Base-by-base conservation (phyloP, 2,113 vertebrate species). In the Tichodroma muraria region DNA sequence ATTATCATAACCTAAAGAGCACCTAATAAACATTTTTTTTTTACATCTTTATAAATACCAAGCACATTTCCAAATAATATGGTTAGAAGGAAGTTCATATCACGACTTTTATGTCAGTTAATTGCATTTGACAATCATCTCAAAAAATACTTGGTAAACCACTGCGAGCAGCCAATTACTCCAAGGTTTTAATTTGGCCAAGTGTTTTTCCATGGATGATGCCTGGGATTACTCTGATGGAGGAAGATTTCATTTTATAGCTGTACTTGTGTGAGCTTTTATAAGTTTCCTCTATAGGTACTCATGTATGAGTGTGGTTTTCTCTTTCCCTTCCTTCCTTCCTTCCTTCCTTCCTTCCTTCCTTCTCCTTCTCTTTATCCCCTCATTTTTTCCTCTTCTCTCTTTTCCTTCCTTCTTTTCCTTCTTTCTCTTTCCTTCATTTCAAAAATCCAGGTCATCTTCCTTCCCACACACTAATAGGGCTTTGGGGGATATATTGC, bases 401-500 rank as follows among this genome's bases (percentile, higher is more conserved):
- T 24, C 12, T 37, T 12, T 49, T 52, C 22, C 3, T 30, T 24
- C 23, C 6, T 27, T 53, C 8, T 33, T 47, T 45, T 6, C 9
- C 21, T 45, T 30, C n/a, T 27, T 65, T 52, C 20, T 28, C 42
- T 45, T 56, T 19, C 24, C 19, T 60, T 63, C 19, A 24, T 59
- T 61, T 89, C 28, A 71, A 13, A 68, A 84, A 92, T 81, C 85
- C 94, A 92, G 83, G 52, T 3, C 80, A 76, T 92, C 64, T 86
- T 76, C 53, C 73, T 87, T 88, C 80, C 45, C 30, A 61, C 66
- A 65, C 73, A 49, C 28, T 89, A 96, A 85, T 20, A 89, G 45
- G 86, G 38, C 91, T 94, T 92, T 91, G 45, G 80, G 83, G 95
- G 61, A 94, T 92, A 91, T 37, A 64, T 37, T 64, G 49, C 73